Base-by-base conservation (phyloP, 2,113 vertebrate species). In the Oriolus oriolus region DNA sequence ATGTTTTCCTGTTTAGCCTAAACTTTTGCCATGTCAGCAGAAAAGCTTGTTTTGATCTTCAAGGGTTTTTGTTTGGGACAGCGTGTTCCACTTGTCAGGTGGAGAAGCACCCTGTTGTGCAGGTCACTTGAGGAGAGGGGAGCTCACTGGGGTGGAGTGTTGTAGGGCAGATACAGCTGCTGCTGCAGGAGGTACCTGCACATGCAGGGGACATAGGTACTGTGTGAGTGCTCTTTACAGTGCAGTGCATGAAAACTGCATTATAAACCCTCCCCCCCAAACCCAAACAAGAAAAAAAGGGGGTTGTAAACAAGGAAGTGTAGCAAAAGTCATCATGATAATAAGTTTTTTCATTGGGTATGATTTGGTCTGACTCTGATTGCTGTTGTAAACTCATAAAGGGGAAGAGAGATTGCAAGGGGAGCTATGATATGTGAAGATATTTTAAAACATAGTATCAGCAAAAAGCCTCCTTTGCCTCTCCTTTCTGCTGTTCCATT, bases 1-100 rank as follows among this genome's bases (percentile, higher is more conserved):
- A 52, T 79, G 69, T 75, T 92, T 97, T 97, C 74, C 90, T 97
- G 91, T 91, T 95, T 90, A 94, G 78, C 78, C 83, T 93, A 86
- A 90, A 85, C 80, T 93, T 94, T 49, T 94, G 54, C 66, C 61
- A 5, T 52, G 71, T 97, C 94, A 97, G 95, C 96, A 95, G 84
- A 91, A 95, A 91, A 53, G n/a, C 71, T 73, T 93, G 91, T 93
- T 95, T 94, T 92, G 90, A 59, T 96, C 80, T 89, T 44, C 22
- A 64, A 66, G 60, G 27, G 11, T 35, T 92, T 96, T 94, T 86
- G 87, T 90, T 95, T 81, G 79, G 88, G 80, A 90, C 78, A 90
- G 60, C 1, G 0, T 45, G 82, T 96, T 95, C 90, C 65, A 42
- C 37, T 86, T 56, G 41, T 56, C 47, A 93, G 93, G 83, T 95